These are phyloP conservation scores for Mormyrus iriodes DNA, from an alignment of 2,113 vertebrate genomes.

Conservation along the genomic window DNA sequence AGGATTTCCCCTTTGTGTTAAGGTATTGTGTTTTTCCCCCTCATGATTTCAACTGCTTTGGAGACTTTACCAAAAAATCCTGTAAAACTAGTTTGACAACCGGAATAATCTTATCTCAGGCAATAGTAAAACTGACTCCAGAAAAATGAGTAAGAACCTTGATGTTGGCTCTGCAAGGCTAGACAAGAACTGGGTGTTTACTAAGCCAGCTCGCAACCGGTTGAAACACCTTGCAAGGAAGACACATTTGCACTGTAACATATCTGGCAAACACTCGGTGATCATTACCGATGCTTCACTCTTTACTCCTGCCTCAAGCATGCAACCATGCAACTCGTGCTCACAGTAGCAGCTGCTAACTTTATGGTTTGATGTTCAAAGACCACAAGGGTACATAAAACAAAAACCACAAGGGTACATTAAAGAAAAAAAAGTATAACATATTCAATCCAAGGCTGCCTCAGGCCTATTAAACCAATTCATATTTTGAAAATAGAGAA, in stretches of 20 bases:
- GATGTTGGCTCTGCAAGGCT: not conserved
- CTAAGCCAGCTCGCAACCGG: not conserved
- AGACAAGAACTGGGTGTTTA: not conserved
- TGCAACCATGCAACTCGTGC: not conserved
- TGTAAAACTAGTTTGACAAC: not conserved
- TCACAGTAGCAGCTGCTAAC: not conserved
- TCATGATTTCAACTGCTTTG: not conserved
- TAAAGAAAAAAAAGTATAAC: not conserved
- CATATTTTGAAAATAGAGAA: not conserved
- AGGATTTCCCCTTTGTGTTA: not conserved
- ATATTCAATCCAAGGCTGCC: not conserved
- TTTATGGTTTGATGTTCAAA: not conserved
- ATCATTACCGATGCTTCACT: not conserved
- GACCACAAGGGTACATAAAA: not conserved
- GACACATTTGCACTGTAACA: not conserved
- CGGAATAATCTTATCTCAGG: not conserved
- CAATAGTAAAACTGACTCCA: not conserved
- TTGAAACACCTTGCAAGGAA: not conserved
- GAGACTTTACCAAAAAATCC: not conserved
- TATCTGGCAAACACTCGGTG: not conserved
- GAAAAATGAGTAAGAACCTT: not conserved
- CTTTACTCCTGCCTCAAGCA: not conserved
- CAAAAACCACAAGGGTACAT: too few species aligned
- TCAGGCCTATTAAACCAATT: not conserved
- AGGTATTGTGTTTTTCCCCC: not conserved